Conservation (phyloP, 1,140 invertebrate genomes). For the Glomeris maerens region DNA sequence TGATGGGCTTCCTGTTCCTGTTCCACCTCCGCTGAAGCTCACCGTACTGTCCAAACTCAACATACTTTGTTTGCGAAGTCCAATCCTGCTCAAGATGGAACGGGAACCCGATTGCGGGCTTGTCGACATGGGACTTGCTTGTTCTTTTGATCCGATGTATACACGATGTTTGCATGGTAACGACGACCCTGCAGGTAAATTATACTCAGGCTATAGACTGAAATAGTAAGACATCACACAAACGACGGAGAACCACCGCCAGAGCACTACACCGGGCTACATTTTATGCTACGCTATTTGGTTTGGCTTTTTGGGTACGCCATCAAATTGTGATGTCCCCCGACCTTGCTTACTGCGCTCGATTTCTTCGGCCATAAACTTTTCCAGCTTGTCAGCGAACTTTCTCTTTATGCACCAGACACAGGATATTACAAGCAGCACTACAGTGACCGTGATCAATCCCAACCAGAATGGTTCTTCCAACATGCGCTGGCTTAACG, state of each 20-base stretch:
- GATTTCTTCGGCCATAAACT: slow-evolving; percentile 58
- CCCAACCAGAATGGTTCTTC: slow-evolving; percentile 70
- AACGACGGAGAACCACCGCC: too few relatives aligned
- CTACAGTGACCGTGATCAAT: slow-evolving; percentile 57
- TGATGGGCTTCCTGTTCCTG: background rate
- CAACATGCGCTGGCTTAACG: slow-evolving; percentile 54
- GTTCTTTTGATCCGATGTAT: too few relatives aligned
- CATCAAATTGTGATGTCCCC: background rate
- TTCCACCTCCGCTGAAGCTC: too few relatives aligned
- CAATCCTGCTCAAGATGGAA: slow-evolving; percentile 54
- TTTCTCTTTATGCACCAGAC: slow-evolving; percentile 65
- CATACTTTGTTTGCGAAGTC: slow-evolving; percentile 63
- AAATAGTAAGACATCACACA: too few relatives aligned
- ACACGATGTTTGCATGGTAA: too few relatives aligned
- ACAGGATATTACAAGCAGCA: slow-evolving; percentile 52
- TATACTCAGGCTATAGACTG: too few relatives aligned
- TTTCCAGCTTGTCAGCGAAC: slow-evolving; percentile 67
- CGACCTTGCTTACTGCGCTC: slow-evolving; percentile 33
- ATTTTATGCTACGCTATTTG: too few relatives aligned
- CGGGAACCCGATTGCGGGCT: slow-evolving; percentile 20
- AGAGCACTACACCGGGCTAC: too few relatives aligned
- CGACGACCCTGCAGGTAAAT: too few relatives aligned
- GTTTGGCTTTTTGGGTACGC: too few relatives aligned
- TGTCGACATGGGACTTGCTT: background rate
- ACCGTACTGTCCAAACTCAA: slow-evolving; percentile 45